These are phyloP conservation scores for Tachystola acroxantha DNA, from an alignment of 2,888 invertebrate genomes.

Conservation along the genomic window DNA sequence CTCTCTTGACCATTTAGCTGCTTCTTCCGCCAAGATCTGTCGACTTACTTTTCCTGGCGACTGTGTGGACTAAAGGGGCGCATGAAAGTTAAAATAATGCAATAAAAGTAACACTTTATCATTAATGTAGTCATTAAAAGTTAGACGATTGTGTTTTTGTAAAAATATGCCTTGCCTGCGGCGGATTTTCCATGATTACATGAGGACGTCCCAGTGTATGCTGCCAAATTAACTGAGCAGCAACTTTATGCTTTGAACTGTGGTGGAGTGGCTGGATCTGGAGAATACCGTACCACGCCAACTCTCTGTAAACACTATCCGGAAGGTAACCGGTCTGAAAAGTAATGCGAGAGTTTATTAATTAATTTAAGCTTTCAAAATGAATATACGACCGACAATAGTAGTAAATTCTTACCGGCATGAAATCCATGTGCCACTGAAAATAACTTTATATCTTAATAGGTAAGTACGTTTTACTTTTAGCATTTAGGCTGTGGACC, in stretches of 20 bases:
- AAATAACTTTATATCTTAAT: too few species aligned
- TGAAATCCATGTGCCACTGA: slow-evolving; percentile 72
- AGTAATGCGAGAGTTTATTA: slow-evolving; percentile 2
- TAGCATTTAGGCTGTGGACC: too few species aligned
- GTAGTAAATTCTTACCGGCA: slow-evolving; percentile 46
- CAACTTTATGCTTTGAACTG: slow-evolving; percentile 62
- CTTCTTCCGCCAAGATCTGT: slow-evolving; percentile 66
- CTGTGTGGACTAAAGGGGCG: slow-evolving; percentile 60
- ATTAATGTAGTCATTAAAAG: too few species aligned
- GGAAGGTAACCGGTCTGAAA: slow-evolving; percentile 65
- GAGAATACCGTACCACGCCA: slow-evolving; percentile 71
- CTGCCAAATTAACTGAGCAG: slow-evolving; percentile 68
- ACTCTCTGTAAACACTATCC: slow-evolving; percentile 64
- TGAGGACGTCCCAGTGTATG: slow-evolving; percentile 68
- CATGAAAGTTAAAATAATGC: slow-evolving; percentile 4
- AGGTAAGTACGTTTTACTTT: too few species aligned
- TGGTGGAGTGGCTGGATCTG: slow-evolving; percentile 67
- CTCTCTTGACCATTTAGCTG: slow-evolving; percentile 69
- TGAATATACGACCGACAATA: neutral
- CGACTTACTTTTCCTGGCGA: slow-evolving; percentile 65
- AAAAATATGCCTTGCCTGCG: slow-evolving; percentile 41
- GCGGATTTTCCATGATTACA: slow-evolving; percentile 67
- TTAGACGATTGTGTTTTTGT: too few species aligned
- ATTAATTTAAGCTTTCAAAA: slow-evolving; percentile 2
- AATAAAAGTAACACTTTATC: neutral